phyloP scores from a whole-genome alignment of 2,113 vertebrate species.

The Platanista minor region DNA sequence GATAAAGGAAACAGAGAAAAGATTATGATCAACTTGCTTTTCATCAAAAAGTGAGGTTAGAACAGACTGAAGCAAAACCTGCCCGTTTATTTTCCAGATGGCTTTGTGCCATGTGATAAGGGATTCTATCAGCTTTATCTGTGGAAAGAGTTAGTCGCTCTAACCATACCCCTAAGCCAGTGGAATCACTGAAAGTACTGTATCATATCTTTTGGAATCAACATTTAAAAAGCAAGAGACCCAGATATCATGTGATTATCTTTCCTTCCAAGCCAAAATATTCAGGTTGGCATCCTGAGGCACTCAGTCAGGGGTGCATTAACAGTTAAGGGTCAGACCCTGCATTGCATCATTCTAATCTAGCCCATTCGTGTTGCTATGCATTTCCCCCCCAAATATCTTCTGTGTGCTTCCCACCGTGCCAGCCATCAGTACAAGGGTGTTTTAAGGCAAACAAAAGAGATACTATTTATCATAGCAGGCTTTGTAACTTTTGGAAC shows the following conservation, averaged over 20 bases:
- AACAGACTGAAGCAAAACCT: background rate
- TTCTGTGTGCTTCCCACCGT: background rate
- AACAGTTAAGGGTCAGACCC: background rate
- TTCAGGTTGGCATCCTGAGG: background rate
- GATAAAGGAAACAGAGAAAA: constrained; percentile 5
- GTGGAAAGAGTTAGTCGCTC: background rate
- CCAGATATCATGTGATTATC: background rate
- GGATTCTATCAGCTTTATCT: background rate
- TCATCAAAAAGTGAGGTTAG: background rate
- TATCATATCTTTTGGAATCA: background rate
- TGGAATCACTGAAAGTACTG: background rate
- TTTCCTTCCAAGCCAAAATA: background rate
- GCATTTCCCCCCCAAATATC: background rate
- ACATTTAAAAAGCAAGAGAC: background rate
- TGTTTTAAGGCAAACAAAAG: background rate
- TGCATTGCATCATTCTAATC: background rate
- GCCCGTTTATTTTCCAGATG: background rate
- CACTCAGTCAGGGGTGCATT: no score
- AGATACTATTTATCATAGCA: background rate
- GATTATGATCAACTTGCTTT: background rate
- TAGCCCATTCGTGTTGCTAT: background rate
- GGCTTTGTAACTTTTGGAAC: background rate
- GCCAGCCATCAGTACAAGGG: background rate
- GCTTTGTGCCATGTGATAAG: background rate
- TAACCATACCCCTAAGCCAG: background rate